Evolutionary conservation across 2,113 vertebrate genomes (phyloP), one percentile per base, ranked within the genome.

Genomic region (Arothron firmamentum): DNA sequence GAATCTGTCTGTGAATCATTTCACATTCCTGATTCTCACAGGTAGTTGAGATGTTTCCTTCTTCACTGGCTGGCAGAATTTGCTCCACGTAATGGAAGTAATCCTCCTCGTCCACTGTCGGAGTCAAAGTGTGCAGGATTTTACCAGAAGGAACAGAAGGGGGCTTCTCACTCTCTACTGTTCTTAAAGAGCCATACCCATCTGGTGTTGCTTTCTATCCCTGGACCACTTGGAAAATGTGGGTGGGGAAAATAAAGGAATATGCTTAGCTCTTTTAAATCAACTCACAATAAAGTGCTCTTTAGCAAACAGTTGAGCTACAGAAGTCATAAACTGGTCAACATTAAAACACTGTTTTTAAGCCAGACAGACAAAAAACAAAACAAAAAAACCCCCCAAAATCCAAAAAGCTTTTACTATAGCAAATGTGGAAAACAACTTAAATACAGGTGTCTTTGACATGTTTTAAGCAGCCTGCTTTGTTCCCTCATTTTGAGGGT

Each of bases 401-500:
- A n/a, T n/a, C n/a, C n/a, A n/a, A 11, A 2, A 11, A 38, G 11
- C 10, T 38, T 12, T 38, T 38, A 38, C 8, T 38, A 38, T 38
- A 12, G 2, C 34, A 38, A 38, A 38, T 38, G 10, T 38, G 10
- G 34, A 38, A 38, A 38, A 10, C 28, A 31, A 31, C 28, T 31
- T 31, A 38, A 1, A 1, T 38, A 38, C 31, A 12, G 19, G 3
- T 54, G 10, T 65, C 61, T 23, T 38, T 34, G 28, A 62, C 86
- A 85, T 61, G 47, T 15, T 66, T 77, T 70, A 41, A 65, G 59
- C 81, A 78, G 77, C 51, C 38, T 19, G 18, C 54, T 52, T 78
- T 81, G 72, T 81, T 52, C 72, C 56, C 12, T 45, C 43, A 13
- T 11, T 28, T 13, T 73, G 77, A 83, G 73, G 68, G 69, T 41